Evolutionary conservation across 2,888 invertebrate genomes (phyloP), one percentile per base, ranked within the genome.

Genomic region (Eurytoma californica): DNA sequence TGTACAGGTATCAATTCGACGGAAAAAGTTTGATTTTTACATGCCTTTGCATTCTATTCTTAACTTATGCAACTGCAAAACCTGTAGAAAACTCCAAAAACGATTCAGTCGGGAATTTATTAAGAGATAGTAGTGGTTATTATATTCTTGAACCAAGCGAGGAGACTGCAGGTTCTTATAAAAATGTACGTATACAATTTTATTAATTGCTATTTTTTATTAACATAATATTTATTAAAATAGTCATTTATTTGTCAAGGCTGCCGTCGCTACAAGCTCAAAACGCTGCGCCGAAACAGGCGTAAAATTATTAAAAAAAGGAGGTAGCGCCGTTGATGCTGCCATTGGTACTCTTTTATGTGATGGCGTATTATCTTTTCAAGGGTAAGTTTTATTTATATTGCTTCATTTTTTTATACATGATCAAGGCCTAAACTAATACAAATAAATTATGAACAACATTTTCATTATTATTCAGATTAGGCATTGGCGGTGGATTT

Each of bases 401-500:
- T 14, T 12, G 3, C 24, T 24, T 1, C 2, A 24, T 2, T 24
- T 24, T 24, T 24, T 24, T 1, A 24, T 24, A 24, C 24, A 24
- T 24, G 1, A 1, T 24, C 24, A 24, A 24, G 24, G 24, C 2
- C 2, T 24, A 24, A 24, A 24, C 24, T 24, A 24, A 24, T 24
- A 24, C 1, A 24, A 24, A 2, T 24, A 24, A 24, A 24, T 24
- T 13, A 58, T 20, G 18, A 1, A 24, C 24, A 57, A n/a, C 5
- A 66, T 9, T 75, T 4, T 28, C 30, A 68, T 72, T 39, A 5
- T 4, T 51, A 49, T 39, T 95, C 86, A 95, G 95, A 88, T 95
- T 95, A 94, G 97, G 97, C 0, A 91, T 97, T 3, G 97, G 97
- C 1, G 97, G 97, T 72, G 97, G 97, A 3, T 97, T 97, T 90